Base-by-base conservation (phyloP, 2,888 invertebrate species). In the Drosophila glabriapex region DNA sequence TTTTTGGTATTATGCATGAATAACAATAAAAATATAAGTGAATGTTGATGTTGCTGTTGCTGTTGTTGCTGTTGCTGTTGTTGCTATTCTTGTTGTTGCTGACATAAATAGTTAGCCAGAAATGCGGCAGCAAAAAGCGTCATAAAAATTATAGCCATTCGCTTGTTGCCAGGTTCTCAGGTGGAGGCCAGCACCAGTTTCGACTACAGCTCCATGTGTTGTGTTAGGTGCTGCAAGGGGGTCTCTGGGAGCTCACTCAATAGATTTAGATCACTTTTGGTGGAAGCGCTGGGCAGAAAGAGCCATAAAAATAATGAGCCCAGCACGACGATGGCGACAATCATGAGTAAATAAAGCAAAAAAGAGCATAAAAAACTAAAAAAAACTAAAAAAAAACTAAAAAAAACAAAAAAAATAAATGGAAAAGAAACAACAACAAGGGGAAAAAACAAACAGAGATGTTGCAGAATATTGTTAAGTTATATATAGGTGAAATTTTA, bases 1-100 rank as follows among this genome's bases (percentile, higher is more conserved):
- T 88, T 88, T 85, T 85, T 88, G 85, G 82, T 85, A 85, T 85
- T 85, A 85, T 85, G 85, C 85, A 85, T 85, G 85, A 85, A 85
- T 88, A 85, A 85, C 88, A 85, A 85, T 85, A 87, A 87, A 87
- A 85, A 77, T 80, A 80, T 80, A 80, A 80, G 80, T 80, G 80
- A 80, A 71, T 80, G 76, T 61, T 61, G 72, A n/a, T 77, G 63
- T 59, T 76, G 61, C 22, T 67, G 61, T 22, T 65, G 63, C 0
- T 68, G 50, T 7, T 74, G 49, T 19, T 64, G 63, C 3, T 53
- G 62, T 50, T 76, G 62, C 14, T 67, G 58, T 3, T 22, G n/a
- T 1, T 43, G 12, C 0, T 43, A 10, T 52, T 63, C 22, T 56
- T 61, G 54, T 33, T 59, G 54, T 43, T 66, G 46, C 43, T 46